Evolutionary conservation across 2,888 invertebrate genomes (phyloP).

Genomic region (Sminthurides aquaticus): DNA sequence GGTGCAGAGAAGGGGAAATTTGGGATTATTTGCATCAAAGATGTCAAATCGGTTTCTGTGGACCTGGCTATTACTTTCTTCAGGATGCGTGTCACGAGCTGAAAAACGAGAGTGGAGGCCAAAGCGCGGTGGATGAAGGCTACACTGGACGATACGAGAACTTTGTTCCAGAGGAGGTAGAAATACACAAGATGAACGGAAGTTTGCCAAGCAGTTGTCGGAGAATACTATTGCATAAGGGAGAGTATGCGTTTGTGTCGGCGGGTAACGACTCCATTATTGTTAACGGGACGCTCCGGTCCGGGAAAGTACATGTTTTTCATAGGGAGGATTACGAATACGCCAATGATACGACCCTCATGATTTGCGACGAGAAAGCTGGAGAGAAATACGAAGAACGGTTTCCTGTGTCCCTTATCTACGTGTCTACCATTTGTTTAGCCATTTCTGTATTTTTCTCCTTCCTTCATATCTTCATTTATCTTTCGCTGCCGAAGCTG

Average conservation of each 20-base stretch:
- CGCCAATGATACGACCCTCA: constrained; percentile 28
- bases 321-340: constrained; percentile 36
- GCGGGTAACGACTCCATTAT: constrained; percentile 32
- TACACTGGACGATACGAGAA: neutral
- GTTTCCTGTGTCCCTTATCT: constrained; percentile 40
- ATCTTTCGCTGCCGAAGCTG: constrained; percentile 44
- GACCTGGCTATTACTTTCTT: neutral
- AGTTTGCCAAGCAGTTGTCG: neutral
- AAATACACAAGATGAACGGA: neutral
- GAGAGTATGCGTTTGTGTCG: constrained; percentile 12
- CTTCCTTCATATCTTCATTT: constrained; percentile 46
- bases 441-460: constrained; percentile 46
- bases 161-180: neutral
- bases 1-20: constrained; percentile 38
- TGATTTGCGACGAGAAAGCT: neutral
- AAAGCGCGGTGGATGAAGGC: neutral
- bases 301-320: constrained; percentile 1
- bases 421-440: constrained; percentile 44
- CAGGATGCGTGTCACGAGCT: neutral
- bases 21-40: constrained; percentile 44
- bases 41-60: constrained; percentile 32
- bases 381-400: neutral
- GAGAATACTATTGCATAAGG: neutral
- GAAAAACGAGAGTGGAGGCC: neutral
- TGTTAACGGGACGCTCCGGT: constrained; percentile 16